phyloP scores from a whole-genome alignment of 2,888 invertebrate species.

The Myopa testacea region DNA sequence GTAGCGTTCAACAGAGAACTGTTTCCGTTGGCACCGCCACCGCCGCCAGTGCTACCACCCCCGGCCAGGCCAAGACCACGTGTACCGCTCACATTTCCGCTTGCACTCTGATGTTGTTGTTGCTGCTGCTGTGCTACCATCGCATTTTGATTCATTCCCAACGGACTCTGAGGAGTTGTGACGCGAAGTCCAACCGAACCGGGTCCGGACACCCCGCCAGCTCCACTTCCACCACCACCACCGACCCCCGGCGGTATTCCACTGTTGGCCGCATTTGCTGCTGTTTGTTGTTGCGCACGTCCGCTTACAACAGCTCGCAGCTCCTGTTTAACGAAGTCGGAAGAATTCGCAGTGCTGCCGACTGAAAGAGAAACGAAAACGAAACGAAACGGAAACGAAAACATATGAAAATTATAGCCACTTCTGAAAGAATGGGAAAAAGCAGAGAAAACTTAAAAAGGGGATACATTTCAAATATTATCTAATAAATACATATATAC shows the following conservation, averaged over 20 bases:
- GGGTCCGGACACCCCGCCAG: slow-evolving; percentile 16
- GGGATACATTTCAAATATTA: background rate
- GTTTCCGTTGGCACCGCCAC: slow-evolving; percentile 43
- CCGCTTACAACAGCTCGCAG: slow-evolving; percentile 89
- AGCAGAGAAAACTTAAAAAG: background rate
- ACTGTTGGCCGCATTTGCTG: slow-evolving; percentile 53
- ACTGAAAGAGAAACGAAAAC: slow-evolving; percentile 57
- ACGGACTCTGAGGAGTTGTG: slow-evolving; percentile 67
- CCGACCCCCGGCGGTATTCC: slow-evolving; percentile 48
- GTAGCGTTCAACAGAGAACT: slow-evolving; percentile 65
- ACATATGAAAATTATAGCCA: slow-evolving; percentile 35
- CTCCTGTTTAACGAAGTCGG: slow-evolving; percentile 93
- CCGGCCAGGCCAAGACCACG: slow-evolving; percentile 17
- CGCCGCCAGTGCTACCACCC: slow-evolving; percentile 11
- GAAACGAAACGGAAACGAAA: slow-evolving; percentile 54
- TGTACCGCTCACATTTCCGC: slow-evolving; percentile 35
- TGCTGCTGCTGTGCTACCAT: slow-evolving; percentile 56
- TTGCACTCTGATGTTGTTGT: slow-evolving; percentile 50
- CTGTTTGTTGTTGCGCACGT: slow-evolving; percentile 73
- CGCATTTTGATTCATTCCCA: slow-evolving; percentile 61
- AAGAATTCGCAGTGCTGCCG: slow-evolving; percentile 76
- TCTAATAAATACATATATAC: no score
- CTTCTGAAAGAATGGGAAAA: background rate
- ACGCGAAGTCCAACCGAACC: slow-evolving; percentile 52
- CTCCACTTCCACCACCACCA: slow-evolving; percentile 47